Evolutionary conservation across 2,888 invertebrate species (phyloP), one percentile per base, ranked within the genome.

Genomic region (Bibio marci): DNA sequence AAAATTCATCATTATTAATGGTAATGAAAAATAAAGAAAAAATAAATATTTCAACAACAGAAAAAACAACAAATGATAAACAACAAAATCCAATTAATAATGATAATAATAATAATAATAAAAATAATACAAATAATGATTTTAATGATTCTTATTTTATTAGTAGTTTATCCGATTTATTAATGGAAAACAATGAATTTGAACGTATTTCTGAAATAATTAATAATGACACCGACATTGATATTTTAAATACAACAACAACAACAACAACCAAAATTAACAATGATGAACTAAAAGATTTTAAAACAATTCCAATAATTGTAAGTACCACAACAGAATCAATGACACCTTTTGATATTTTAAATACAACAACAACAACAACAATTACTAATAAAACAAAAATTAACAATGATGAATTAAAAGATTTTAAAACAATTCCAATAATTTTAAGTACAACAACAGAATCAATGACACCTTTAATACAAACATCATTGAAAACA

Each of bases 221-320:
- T 4, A 14, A 30, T 30, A 14, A 14, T 7, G 30, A 27, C 11
- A n/a, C n/a, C n/a, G n/a, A n/a, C n/a, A n/a, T n/a, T n/a, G n/a
- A 30, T 30, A 18, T 12, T 15, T 14, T n/a, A 13, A 15, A 22
- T 22, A 6, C 22, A 22, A 6, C 22, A 26, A 26, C 26, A 10
- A 26, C 10, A 26, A 8, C 26, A 26, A 26, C 10, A 26, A 10
- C n/a, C n/a, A n/a, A n/a, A 30, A 30, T 19, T 33, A 22, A 42
- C 35, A 38, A 36, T 19, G 19, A 37, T 33, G 17, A 32, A 31
- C 22, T 35, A 40, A 31, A 43, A 46, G 40, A 43, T 42, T 31
- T 37, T 50, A 14, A 22, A 48, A 42, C 52, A 54, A 27, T 50
- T 52, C 31, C 52, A 22, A 22, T 22, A n/a, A n/a, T n/a, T n/a